Evolutionary conservation across 2,113 vertebrate genomes (phyloP), one percentile per base, ranked within the genome.

Genomic region (Hystrix brachyura): DNA sequence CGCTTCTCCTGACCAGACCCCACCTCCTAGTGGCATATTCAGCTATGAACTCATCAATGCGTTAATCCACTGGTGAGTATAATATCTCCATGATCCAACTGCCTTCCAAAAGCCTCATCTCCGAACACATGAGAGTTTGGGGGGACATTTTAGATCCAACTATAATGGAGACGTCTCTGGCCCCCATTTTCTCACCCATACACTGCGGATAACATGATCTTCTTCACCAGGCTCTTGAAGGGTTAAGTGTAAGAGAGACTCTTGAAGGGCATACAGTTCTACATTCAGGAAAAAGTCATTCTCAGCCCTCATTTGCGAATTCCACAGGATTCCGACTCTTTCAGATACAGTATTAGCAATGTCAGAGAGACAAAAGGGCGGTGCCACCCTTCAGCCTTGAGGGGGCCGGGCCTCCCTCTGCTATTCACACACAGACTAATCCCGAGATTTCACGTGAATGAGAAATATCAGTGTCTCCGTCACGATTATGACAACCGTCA

Each of bases 391-490:
- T 7, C 29, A 38, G 46, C 12, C 69, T 29, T 10, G 21, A 38
- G 48, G 67, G 90, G 5, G 71, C 38, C 0, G 27, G 60, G 12
- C 51, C 34, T 67, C 43, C 57, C 85, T 51, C 17, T 72, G n/a
- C 51, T 55, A 53, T n/a, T 69, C 32, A 57, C 64, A 90, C 38
- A 48, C 32, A 55, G 14, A 55, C 5, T 14, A 19, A 21, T 62
- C 78, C 64, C 90, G 5, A 60, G 85, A 29, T 48, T 85, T 43
- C 0, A 0, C 21, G 4, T 19, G 13, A 88, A 78, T 46, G 69
- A 72, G 51, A 97, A 60, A 80, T 60, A 53, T 71, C 94, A 43
- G 6, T 2, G 29, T 90, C 90, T 94, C 95, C 7, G 1, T 65
- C 74, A 84, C 15, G 38, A 90, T 64, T 38, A 51, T 34, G 76